Percentiles rank a stretch among this genome's conserved stretches.
Conservation (phyloP, 2,113 vertebrate genomes). For the Bubo scandiacus region DNA sequence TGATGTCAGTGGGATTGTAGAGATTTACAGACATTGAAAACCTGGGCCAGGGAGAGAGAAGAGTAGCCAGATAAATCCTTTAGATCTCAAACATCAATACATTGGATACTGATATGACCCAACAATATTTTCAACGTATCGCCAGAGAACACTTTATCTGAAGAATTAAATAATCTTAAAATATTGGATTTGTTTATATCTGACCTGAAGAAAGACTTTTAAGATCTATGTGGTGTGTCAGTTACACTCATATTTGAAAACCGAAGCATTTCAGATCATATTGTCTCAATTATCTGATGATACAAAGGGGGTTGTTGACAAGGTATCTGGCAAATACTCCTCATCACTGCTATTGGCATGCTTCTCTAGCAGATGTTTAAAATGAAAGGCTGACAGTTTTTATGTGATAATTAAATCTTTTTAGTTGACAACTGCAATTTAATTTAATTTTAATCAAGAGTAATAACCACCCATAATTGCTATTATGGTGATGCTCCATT, state of each 20-base stretch:
- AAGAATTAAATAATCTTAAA: neutral
- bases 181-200: neutral
- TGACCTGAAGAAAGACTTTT: neutral
- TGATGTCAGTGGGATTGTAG: neutral
- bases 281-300: conserved; percentile 11
- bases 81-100: neutral
- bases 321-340: conserved; percentile 61
- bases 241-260: neutral
- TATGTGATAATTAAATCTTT: conserved; percentile 69
- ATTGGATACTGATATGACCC: neutral
- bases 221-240: neutral
- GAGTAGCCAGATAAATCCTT: neutral
- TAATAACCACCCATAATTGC: conserved; percentile 62
- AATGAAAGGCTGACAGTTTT: conserved; percentile 67
- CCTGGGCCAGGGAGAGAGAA: neutral
- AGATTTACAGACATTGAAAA: neutral
- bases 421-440: conserved; percentile 69
- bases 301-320: conserved; percentile 41
- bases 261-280: neutral
- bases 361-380: conserved; percentile 71
- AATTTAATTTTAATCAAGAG: conserved; percentile 76
- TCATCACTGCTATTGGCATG: conserved; percentile 38
- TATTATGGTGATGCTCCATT: conserved; percentile 11
- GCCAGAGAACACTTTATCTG: neutral
- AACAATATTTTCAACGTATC: neutral